phyloP scores from a whole-genome alignment of 2,888 invertebrate genomes.

The Helleia helle region DNA sequence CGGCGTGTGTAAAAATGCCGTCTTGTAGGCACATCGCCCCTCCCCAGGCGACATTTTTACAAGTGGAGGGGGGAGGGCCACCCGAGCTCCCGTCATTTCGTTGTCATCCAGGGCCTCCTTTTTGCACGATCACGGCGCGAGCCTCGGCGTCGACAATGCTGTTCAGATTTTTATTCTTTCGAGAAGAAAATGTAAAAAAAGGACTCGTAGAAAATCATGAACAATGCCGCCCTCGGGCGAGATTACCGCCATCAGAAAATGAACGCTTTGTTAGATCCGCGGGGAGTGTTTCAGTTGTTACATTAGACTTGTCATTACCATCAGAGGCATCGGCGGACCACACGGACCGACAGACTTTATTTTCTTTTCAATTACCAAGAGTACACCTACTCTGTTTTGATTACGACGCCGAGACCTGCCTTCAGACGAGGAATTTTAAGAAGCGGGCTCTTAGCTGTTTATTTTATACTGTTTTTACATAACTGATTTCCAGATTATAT shows the following conservation, averaged over 20 bases:
- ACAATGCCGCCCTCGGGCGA: constrained; percentile 70
- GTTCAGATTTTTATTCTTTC: constrained; percentile 67
- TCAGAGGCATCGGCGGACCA: constrained; percentile 40
- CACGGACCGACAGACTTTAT: too few species aligned
- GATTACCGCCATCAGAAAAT: constrained; percentile 72
- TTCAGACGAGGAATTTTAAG: too few species aligned
- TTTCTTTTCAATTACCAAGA: constrained; percentile 42
- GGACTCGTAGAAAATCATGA: constrained; percentile 58
- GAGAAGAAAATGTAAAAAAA: constrained; percentile 54
- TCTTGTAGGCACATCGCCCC: constrained; percentile 63
- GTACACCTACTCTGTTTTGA: too few species aligned
- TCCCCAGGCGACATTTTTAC: constrained; percentile 64
- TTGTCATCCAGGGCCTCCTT: constrained; percentile 66
- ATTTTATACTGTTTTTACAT: too few species aligned
- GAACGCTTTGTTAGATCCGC: constrained; percentile 69
- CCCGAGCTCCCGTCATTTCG: constrained; percentile 68
- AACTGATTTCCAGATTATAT: too few species aligned
- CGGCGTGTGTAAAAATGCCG: constrained; percentile 61
- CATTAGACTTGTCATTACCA: constrained; percentile 66
- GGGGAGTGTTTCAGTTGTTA: constrained; percentile 63
- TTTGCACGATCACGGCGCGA: constrained; percentile 62
- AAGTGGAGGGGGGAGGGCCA: constrained; percentile 39
- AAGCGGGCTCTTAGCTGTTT: too few species aligned
- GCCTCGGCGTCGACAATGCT: constrained; percentile 65
- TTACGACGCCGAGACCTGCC: too few species aligned